Percentiles rank a stretch among this genome's conserved stretches.
phyloP scores from a whole-genome alignment of 2,113 vertebrate species.

The Gallinago jamesoni region DNA sequence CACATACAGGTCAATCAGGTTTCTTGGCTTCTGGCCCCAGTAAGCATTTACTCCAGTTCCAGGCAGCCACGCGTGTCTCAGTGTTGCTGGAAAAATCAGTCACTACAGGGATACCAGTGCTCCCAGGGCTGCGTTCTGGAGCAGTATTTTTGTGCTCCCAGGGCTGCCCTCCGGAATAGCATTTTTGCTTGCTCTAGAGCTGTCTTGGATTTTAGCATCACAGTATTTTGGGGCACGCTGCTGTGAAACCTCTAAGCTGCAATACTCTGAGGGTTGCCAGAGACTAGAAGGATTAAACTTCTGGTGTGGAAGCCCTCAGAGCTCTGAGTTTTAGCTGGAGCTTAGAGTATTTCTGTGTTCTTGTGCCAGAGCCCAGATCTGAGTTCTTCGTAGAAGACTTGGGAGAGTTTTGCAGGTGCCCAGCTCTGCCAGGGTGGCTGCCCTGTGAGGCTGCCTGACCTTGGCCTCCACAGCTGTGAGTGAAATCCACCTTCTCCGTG shows the following conservation, averaged over 20 bases:
- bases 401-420: neutral
- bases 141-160: neutral
- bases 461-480: neutral
- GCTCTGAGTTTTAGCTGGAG: neutral
- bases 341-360: neutral
- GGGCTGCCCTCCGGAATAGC: neutral
- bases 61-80: neutral
- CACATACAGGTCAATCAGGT: neutral
- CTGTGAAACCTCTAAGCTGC: neutral
- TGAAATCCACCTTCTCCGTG: neutral
- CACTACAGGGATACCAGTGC: neutral
- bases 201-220: neutral
- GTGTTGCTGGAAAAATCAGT: neutral
- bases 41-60: neutral
- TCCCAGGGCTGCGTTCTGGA: neutral
- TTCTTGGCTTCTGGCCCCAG: constrained; percentile 2
- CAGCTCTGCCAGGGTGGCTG: neutral
- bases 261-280: neutral
- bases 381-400: neutral
- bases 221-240: accelerated
- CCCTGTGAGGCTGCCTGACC: neutral
- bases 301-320: neutral
- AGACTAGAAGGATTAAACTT: neutral
- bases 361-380: neutral
- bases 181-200: neutral